Conservation (phyloP, 2,888 invertebrate genomes). For the Tridacna crocea region DNA sequence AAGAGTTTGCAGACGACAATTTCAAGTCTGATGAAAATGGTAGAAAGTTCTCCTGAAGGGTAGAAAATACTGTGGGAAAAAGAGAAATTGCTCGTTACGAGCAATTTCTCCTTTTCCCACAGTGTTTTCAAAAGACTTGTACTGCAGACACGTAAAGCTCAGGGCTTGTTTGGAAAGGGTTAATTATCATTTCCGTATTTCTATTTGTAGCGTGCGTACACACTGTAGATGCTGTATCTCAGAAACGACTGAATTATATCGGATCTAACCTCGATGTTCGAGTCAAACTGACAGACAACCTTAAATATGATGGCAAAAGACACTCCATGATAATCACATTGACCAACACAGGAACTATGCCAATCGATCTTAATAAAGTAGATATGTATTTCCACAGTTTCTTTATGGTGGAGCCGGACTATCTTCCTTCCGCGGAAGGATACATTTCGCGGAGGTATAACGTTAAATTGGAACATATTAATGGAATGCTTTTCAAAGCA, state of each 20-base stretch:
- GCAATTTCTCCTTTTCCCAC: no score
- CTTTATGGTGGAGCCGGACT: constrained; percentile 74
- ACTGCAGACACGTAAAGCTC: no score
- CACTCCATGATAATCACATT: constrained; percentile 59
- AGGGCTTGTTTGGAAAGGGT: no score
- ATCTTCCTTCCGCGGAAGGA: constrained; percentile 62
- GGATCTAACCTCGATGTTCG: constrained; percentile 48
- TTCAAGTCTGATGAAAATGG: no score
- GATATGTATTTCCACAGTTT: constrained; percentile 74
- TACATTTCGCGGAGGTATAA: constrained; percentile 55
- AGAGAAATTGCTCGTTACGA: no score
- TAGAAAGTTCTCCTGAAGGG: no score
- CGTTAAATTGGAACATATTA: constrained; percentile 68
- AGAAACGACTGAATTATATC: constrained; percentile 55
- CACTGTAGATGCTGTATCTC: constrained; percentile 26
- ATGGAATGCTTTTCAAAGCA: constrained; percentile 73
- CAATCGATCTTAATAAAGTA: constrained; percentile 58
- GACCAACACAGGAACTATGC: constrained; percentile 47
- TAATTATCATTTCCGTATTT: background rate
- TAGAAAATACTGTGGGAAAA: no score
- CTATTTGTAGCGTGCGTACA: background rate
- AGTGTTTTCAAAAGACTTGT: no score
- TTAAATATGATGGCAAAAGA: constrained; percentile 58
- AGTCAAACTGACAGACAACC: constrained; percentile 61
- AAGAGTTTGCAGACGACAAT: no score